A percentile compares a stretch with the other conserved stretches of the same genome.
phyloP scores from a whole-genome alignment of 1,140 invertebrate genomes.

The Heterodera carotae region DNA sequence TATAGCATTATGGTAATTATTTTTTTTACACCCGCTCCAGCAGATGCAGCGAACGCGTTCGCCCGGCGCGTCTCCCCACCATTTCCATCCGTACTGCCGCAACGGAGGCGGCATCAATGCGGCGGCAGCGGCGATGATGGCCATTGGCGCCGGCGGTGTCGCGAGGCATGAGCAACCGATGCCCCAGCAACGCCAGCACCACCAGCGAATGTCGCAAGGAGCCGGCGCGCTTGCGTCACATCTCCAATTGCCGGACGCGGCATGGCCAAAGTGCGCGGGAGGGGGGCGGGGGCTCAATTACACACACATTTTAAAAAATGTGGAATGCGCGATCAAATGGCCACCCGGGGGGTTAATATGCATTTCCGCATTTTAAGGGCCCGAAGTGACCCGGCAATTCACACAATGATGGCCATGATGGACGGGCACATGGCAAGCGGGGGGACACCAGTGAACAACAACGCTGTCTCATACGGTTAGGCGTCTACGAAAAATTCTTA shows the following conservation, averaged over 20 bases:
- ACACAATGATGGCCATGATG: constrained; percentile 40
- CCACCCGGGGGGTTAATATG: too few species aligned
- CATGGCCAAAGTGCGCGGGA: constrained; percentile 42
- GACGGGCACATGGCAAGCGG: constrained; percentile 11
- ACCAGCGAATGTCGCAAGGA: constrained; percentile 3
- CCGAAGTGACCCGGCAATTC: constrained; percentile 53
- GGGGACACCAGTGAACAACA: neutral
- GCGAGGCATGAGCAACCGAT: constrained; percentile 14
- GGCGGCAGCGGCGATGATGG: constrained; percentile 13
- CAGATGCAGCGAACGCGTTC: constrained; percentile 40
- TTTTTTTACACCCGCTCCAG: too few species aligned
- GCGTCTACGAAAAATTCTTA: too few species aligned
- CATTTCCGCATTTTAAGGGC: constrained; percentile 38
- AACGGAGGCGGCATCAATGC: neutral
- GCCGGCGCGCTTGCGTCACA: constrained; percentile 16
- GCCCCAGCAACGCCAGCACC: neutral
- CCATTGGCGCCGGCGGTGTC: neutral
- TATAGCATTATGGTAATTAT: too few species aligned
- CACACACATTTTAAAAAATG: too few species aligned
- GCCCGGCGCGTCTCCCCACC: constrained; percentile 40
- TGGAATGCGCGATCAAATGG: constrained; percentile 8
- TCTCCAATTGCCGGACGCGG: constrained; percentile 45
- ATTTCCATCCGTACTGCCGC: constrained; percentile 47
- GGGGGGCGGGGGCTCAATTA: too few species aligned
- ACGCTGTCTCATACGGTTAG: neutral